A percentile compares a stretch with the other conserved stretches of the same genome.
These are phyloP conservation scores for Picus viridis DNA, from an alignment of 2,797 vertebrate genomes.

Conservation along the genomic window DNA sequence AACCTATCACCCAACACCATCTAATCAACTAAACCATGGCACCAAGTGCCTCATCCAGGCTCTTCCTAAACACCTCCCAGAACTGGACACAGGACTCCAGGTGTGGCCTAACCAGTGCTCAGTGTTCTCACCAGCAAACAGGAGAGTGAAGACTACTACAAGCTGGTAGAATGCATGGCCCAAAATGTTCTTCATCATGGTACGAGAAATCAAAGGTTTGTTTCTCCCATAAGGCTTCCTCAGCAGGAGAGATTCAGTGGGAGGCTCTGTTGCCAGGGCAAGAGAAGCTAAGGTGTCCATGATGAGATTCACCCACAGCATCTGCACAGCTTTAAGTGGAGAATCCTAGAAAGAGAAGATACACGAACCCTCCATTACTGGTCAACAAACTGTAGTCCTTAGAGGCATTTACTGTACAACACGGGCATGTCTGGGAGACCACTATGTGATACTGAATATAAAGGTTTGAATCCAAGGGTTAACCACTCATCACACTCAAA, in stretches of 20 bases:
- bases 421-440: not conserved
- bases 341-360: constrained; percentile 89
- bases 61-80: too few species aligned
- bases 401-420: constrained; percentile 28
- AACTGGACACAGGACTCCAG: too few species aligned
- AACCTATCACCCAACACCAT: too few species aligned
- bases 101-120: not conserved
- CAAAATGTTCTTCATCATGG: constrained; percentile 99
- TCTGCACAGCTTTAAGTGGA: constrained; percentile 97
- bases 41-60: too few species aligned
- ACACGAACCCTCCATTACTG: constrained; percentile 38
- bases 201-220: constrained; percentile 98
- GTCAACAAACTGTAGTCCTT: constrained; percentile 20
- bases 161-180: constrained; percentile 97
- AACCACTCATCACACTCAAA: not conserved
- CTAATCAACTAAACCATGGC: too few species aligned
- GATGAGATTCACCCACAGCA: constrained; percentile 99
- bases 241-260: constrained; percentile 94
- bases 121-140: constrained; percentile 91
- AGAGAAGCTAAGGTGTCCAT: constrained; percentile 99
- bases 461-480: not conserved
- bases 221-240: constrained; percentile 97
- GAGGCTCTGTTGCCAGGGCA: constrained; percentile 97
- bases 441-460: not conserved
- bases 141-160: constrained; percentile 92